A percentile compares a stretch with the other conserved stretches of the same genome.
These are phyloP conservation scores for Stegastes partitus DNA, from an alignment of 2,113 vertebrate species.

Conservation along the genomic window DNA sequence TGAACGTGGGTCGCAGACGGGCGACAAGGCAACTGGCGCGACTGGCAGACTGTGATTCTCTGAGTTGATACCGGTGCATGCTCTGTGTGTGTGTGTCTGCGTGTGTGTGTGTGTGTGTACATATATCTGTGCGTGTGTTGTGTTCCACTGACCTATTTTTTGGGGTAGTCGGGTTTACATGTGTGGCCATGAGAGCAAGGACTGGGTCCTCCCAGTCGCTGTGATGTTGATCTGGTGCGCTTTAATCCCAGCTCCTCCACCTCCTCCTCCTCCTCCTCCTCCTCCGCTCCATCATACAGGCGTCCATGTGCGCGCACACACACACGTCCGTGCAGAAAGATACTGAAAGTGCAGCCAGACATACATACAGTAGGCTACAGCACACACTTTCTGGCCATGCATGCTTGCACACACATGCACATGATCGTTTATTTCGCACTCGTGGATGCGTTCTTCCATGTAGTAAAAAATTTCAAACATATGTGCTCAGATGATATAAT, in stretches of 20 bases:
- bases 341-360: slow-evolving; percentile 64
- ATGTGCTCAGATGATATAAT: slow-evolving; percentile 45
- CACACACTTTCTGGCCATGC: slow-evolving; percentile 58
- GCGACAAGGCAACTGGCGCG: slow-evolving; percentile 53
- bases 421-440: slow-evolving; percentile 47
- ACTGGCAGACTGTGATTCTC: slow-evolving; percentile 70
- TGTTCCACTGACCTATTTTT: slow-evolving; percentile 89
- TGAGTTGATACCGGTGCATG: slow-evolving; percentile 73
- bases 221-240: slow-evolving; percentile 80
- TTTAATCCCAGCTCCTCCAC: slow-evolving; percentile 76
- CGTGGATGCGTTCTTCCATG: slow-evolving; percentile 26
- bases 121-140: slow-evolving; percentile 66
- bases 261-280: slow-evolving; percentile 60
- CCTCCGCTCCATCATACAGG: slow-evolving; percentile 57
- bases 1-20: slow-evolving; percentile 65
- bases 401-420: slow-evolving; percentile 52
- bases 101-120: slow-evolving; percentile 41
- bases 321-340: slow-evolving; percentile 54
- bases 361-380: slow-evolving; percentile 39
- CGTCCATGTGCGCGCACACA: slow-evolving; percentile 43
- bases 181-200: slow-evolving; percentile 77
- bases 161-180: slow-evolving; percentile 73
- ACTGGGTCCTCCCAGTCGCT: slow-evolving; percentile 74
- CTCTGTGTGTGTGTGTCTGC: slow-evolving; percentile 30
- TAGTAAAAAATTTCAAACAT: slow-evolving; percentile 45